Evolutionary conservation across 2,113 vertebrate species (phyloP).

Genomic region (Myrmophylax atrothorax): DNA sequence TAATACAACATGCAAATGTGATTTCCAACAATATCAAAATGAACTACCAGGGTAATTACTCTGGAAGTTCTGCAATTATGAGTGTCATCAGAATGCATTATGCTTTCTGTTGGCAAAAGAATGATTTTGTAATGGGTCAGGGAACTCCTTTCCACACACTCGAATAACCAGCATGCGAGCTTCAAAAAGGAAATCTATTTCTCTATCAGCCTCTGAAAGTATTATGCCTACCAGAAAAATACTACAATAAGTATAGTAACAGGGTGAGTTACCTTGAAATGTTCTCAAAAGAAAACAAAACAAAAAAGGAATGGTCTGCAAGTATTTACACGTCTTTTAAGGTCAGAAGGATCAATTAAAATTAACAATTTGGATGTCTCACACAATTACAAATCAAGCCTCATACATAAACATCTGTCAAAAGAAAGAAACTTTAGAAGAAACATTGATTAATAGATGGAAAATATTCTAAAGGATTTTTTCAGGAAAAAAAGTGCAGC

Average conservation of each 20-base stretch:
- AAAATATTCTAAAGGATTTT: background rate
- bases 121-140: background rate
- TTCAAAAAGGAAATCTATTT: background rate
- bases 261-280: background rate
- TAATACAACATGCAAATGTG: conserved; percentile 29
- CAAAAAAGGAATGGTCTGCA: background rate
- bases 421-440: background rate
- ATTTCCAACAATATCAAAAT: conserved; percentile 50
- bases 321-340: background rate
- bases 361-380: background rate
- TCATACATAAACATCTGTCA: background rate
- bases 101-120: conserved; percentile 26
- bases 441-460: fast-evolving
- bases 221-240: background rate
- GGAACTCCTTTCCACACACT: background rate
- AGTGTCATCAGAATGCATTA: conserved; percentile 4
- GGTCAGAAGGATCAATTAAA: background rate
- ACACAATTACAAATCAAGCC: background rate
- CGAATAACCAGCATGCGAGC: background rate
- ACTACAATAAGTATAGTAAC: background rate
- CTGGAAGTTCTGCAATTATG: conserved; percentile 33
- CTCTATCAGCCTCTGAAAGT: background rate
- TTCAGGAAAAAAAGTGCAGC: background rate
- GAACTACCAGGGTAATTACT: conserved; percentile 31
- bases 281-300: background rate